A percentile compares a stretch with the other conserved stretches of the same genome.
These are phyloP conservation scores for Anhinga rufa DNA, from an alignment of 2,113 vertebrate species.

Conservation along the genomic window DNA sequence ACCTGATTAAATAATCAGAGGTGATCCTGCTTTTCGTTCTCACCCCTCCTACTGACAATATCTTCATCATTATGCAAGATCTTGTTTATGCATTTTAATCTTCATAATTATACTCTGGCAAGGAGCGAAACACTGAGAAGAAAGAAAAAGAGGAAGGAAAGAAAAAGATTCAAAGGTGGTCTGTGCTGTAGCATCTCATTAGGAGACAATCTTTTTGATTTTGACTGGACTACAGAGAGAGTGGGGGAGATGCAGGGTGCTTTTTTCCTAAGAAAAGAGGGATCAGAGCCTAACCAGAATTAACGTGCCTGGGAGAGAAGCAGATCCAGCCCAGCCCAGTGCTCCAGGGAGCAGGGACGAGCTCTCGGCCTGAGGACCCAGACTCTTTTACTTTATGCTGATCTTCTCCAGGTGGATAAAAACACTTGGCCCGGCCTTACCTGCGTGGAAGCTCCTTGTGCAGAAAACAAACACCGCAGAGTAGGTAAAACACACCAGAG, in stretches of 20 bases:
- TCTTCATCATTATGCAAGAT: slow-evolving; percentile 31
- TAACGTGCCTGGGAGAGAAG: neutral
- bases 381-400: neutral
- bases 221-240: neutral
- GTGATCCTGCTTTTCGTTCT: neutral
- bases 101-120: slow-evolving; percentile 38
- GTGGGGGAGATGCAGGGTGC: neutral
- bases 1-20: neutral
- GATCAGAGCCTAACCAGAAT: neutral
- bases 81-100: slow-evolving; percentile 26
- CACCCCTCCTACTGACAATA: neutral
- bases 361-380: neutral
- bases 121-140: neutral
- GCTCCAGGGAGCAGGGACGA: neutral
- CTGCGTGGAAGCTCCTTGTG: neutral
- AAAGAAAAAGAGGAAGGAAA: neutral
- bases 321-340: neutral
- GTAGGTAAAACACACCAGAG: neutral
- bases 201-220: neutral
- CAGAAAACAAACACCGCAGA: neutral
- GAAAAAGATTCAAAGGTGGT: neutral
- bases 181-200: neutral
- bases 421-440: neutral
- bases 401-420: neutral
- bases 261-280: neutral